Base-by-base conservation (phyloP, 2,888 invertebrate genomes). In the Sussaba pulchella region DNA sequence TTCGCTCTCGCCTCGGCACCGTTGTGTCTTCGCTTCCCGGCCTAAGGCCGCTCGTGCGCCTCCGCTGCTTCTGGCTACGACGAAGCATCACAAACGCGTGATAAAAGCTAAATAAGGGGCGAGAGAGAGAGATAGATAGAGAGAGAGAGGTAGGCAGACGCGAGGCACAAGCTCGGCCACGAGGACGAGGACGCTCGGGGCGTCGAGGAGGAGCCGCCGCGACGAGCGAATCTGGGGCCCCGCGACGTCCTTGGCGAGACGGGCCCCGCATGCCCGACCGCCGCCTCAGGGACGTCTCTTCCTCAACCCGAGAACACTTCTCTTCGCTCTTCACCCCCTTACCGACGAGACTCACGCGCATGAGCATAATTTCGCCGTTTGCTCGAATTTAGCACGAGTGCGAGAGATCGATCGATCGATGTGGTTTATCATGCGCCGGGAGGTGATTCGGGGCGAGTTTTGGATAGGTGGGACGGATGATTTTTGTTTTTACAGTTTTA, bases 241-340 rank as follows among this genome's bases (percentile, higher is more conserved):
- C 88, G 88, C 87, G 89, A 89, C 89, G 91, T 89, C 91, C 91
- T 91, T 90, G 91, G 77, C 52, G 70, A 47, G 77, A 45, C 69
- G 70, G 70, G 81, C 59, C 82, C 81, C 57, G 67, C 36, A 36
- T n/a, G 43, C 70, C 73, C 69, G 59, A 43, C 69, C 80, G 39
- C 70, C 71, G 73, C 69, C 78, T 82, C 84, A 84, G 83, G 84
- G 81, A 82, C 84, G 82, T 78, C 73, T 78, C 67, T 78, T 77
- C 41, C 67, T 50, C 43, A 45, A 59, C 57, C 77, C 47, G 26
- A 10, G 24, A 64, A 74, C 78, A 43, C 45, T 59, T 67, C 67
- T 67, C 63, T 67, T 24, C 69, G 59, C 50, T 73, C 45, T 72
- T 66, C 66, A n/a, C n/a, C n/a, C n/a, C n/a, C n/a, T n/a, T n/a